These are phyloP conservation scores for Fragum fragum DNA, from an alignment of 2,888 invertebrate genomes.

Conservation along the genomic window DNA sequence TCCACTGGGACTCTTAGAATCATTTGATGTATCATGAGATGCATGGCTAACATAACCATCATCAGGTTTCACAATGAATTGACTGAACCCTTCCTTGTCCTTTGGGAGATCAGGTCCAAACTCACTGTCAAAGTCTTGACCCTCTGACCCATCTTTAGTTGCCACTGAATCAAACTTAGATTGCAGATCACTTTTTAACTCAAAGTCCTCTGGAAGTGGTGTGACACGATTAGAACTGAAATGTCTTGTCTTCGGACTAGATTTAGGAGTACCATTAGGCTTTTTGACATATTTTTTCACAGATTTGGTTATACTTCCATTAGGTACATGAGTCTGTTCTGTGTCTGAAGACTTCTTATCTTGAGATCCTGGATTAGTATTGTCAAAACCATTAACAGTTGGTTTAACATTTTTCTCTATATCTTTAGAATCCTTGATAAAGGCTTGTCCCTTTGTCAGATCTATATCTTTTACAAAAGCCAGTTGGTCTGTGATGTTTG, in stretches of 20 bases:
- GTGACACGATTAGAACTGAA: conserved; percentile 58
- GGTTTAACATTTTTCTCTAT: conserved; percentile 50
- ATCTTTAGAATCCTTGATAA: conserved; percentile 65
- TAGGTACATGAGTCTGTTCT: conserved; percentile 58
- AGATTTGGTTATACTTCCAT: conserved; percentile 66
- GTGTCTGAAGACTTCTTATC: conserved; percentile 29
- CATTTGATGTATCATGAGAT: conserved; percentile 36
- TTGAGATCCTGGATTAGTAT: conserved; percentile 34
- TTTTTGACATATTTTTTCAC: conserved; percentile 71
- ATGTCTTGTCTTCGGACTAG: conserved; percentile 71
- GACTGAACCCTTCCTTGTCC: conserved; percentile 17
- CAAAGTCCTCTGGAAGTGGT: conserved; percentile 46
- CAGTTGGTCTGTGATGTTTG: conserved; percentile 88
- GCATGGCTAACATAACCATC: conserved; percentile 57
- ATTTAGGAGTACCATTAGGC: conserved; percentile 73
- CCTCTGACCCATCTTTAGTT: conserved; percentile 17
- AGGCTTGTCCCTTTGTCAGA: conserved; percentile 79
- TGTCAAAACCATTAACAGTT: conserved; percentile 32
- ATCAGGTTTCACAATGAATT: conserved; percentile 49
- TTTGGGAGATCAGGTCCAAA: conserved; percentile 14
- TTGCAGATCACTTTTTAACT: conserved; percentile 33
- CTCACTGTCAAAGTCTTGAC: neutral
- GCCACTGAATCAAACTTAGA: conserved; percentile 9
- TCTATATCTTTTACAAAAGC: conserved; percentile 93
- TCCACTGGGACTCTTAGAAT: conserved; percentile 13